Evolutionary conservation across 2,113 vertebrate species (phyloP).

Genomic region (Colaptes auratus): DNA sequence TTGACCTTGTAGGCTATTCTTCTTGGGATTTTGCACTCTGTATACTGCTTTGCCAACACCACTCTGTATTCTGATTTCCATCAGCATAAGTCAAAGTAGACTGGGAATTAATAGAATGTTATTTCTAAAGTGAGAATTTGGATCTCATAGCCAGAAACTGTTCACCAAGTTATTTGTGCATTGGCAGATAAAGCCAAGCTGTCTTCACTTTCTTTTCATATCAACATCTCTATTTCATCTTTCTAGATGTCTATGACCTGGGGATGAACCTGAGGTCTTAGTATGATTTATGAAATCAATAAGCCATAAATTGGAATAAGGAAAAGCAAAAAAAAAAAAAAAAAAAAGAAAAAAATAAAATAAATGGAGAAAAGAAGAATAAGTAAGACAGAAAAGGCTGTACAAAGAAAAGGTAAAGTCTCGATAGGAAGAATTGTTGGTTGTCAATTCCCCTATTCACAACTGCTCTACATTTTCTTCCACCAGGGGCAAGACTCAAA

Average conservation of each 20-base stretch:
- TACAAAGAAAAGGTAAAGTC: neutral
- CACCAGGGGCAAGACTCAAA: neutral
- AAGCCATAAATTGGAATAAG: slow-evolving; percentile 6
- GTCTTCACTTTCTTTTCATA: slow-evolving; percentile 9
- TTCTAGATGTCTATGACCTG: neutral
- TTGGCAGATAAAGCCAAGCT: neutral
- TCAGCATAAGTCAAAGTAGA: neutral
- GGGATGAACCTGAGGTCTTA: slow-evolving; percentile 2
- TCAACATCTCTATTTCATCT: neutral
- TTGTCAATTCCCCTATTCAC: neutral
- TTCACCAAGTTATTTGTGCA: neutral
- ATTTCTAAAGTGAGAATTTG: neutral
- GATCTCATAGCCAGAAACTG: neutral
- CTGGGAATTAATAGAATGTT: neutral
- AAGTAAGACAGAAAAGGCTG: neutral
- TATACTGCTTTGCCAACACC: neutral
- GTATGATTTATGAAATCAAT: neutral
- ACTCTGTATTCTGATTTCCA: neutral
- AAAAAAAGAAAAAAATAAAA: neutral
- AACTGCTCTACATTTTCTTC: neutral
- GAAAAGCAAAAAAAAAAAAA: neutral
- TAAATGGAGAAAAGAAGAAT: neutral
- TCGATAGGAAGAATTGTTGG: neutral
- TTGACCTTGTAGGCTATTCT: too few species aligned
- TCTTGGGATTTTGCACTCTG: neutral